phyloP scores from a whole-genome alignment of 2,113 vertebrate genomes.

The Acanthochromis polyacanthus region DNA sequence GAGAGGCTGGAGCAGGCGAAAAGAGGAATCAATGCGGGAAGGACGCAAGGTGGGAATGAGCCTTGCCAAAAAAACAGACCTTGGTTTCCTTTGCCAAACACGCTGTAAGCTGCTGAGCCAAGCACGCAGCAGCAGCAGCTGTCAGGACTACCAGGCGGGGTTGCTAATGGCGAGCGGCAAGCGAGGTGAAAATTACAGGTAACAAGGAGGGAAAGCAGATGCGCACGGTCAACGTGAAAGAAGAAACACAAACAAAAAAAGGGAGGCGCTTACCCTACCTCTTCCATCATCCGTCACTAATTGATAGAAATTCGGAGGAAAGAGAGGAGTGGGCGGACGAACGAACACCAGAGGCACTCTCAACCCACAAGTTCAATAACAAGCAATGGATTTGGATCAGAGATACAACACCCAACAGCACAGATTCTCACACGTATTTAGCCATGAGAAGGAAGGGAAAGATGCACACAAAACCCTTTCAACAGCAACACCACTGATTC shows the following conservation, averaged over 20 bases:
- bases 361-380: slow-evolving; percentile 28
- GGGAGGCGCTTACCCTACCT: background rate
- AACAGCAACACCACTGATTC: background rate
- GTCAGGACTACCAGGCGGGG: slow-evolving; percentile 29
- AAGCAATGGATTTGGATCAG: background rate
- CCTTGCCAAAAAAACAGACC: slow-evolving; percentile 6
- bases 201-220: slow-evolving; percentile 19
- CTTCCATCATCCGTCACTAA: background rate
- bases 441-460: background rate
- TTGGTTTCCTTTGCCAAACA: slow-evolving; percentile 38
- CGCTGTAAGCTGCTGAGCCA: slow-evolving; percentile 33
- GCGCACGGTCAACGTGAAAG: slow-evolving; percentile 8
- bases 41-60: background rate
- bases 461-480: background rate
- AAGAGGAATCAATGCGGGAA: background rate
- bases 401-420: background rate
- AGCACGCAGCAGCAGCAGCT: slow-evolving; percentile 24
- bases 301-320: slow-evolving; percentile 6
- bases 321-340: background rate
- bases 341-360: slow-evolving; percentile 3
- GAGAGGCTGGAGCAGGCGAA: slow-evolving; percentile 3
- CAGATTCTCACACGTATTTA: background rate
- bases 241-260: background rate
- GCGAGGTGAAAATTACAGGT: slow-evolving; percentile 8
- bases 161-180: slow-evolving; percentile 11